phyloP scores from a whole-genome alignment of 2,888 invertebrate genomes.

The Oeneis ivallda region DNA sequence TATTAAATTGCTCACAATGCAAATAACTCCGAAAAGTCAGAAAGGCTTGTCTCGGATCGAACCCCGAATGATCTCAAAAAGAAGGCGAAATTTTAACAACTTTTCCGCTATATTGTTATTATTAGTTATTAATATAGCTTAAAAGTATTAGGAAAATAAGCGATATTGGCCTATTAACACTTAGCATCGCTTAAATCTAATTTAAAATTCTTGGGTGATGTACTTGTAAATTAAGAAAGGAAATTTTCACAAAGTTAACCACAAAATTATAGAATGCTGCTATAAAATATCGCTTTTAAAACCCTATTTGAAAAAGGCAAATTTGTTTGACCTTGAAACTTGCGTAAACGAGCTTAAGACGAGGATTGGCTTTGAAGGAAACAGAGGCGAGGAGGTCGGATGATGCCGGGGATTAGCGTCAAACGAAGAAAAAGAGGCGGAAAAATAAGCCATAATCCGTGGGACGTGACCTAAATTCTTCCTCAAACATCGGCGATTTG shows the following conservation, averaged over 20 bases:
- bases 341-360: conserved; percentile 47
- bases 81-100: no score
- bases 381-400: conserved; percentile 58
- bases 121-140: no score
- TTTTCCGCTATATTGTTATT: no score
- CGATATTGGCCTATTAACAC: no score
- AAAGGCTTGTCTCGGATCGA: no score
- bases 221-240: neutral
- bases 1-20: no score
- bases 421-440: conserved; percentile 79
- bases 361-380: conserved; percentile 42
- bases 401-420: conserved; percentile 76
- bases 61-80: no score
- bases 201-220: neutral
- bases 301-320: conserved; percentile 1
- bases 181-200: no score
- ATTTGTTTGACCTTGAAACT: conserved; percentile 54
- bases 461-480: conserved; percentile 79
- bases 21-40: no score
- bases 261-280: no score
- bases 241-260: no score
- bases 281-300: neutral
- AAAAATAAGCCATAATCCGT: conserved; percentile 77
- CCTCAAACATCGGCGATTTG: conserved; percentile 76
- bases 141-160: no score